Evolutionary conservation across 2,888 invertebrate species (phyloP).

Genomic region (Serripes groenlandicus): DNA sequence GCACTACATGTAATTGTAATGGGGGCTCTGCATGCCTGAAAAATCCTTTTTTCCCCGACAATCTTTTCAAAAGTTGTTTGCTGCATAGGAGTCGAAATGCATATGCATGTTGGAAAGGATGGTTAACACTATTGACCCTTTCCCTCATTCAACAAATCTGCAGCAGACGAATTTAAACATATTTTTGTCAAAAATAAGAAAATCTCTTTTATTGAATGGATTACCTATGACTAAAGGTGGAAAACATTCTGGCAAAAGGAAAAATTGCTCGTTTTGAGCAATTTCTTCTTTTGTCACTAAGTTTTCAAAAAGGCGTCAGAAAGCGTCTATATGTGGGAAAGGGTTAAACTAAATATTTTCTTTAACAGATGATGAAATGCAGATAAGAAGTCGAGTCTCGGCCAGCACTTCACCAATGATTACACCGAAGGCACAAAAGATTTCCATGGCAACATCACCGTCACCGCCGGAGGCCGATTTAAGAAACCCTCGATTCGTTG

Average conservation of each 20-base stretch:
- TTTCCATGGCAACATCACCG: slow-evolving; percentile 64
- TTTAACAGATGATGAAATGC: slow-evolving; percentile 49
- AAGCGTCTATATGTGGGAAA: not conserved
- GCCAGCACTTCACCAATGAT: slow-evolving; percentile 57
- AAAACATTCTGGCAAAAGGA: not conserved
- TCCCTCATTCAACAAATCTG: no score
- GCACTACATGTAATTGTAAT: no score
- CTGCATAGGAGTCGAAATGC: no score
- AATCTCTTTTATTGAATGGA: no score
- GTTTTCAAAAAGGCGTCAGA: not conserved
- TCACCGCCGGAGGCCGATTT: slow-evolving; percentile 33
- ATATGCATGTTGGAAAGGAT: no score
- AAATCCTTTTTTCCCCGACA: no score
- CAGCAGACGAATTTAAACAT: no score
- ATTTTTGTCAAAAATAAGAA: no score
- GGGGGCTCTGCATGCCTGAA: no score
- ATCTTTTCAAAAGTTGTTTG: no score
- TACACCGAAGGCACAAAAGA: slow-evolving; percentile 41
- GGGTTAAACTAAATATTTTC: not conserved
- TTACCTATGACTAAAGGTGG: no score
- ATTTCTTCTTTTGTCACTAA: not conserved
- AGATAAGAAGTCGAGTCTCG: slow-evolving; percentile 60
- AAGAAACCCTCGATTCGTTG: slow-evolving; percentile 47
- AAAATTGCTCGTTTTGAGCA: not conserved
- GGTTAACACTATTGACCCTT: no score